These are phyloP conservation scores for Axis porcinus DNA, from an alignment of 2,113 vertebrate genomes.

Conservation along the genomic window DNA sequence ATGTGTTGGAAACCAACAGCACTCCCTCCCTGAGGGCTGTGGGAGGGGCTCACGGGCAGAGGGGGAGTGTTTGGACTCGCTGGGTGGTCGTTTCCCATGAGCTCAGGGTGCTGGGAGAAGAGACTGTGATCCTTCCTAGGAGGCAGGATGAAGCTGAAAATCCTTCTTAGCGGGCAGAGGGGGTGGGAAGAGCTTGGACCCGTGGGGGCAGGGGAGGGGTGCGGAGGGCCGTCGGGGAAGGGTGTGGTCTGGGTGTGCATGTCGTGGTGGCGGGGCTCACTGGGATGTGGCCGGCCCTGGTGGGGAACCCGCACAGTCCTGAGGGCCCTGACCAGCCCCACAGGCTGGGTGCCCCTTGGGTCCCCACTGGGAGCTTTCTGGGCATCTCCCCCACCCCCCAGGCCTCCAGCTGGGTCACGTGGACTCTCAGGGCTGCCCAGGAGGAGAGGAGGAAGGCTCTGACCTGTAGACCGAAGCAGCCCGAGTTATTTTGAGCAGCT, in stretches of 20 bases:
- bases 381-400: rapidly evolving
- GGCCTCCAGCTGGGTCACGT: background rate
- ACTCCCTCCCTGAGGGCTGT: background rate
- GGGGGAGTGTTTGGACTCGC: rapidly evolving
- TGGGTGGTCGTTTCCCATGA: background rate
- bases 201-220: rapidly evolving
- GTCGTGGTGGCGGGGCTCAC: background rate
- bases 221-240: rapidly evolving
- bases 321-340: rapidly evolving
- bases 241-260: background rate
- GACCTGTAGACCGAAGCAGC: background rate
- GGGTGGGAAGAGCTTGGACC: too few species aligned
- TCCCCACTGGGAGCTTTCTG: background rate
- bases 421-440: background rate
- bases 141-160: background rate
- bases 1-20: background rate
- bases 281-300: background rate
- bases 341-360: rapidly evolving
- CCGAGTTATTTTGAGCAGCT: background rate
- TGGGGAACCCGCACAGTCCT: rapidly evolving
- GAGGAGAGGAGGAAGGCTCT: background rate
- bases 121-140: background rate
- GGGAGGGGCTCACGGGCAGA: background rate
- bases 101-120: background rate
- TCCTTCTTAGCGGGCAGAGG: background rate